Conservation (phyloP, 2,113 vertebrate genomes). For the Syngnathus typhle region DNA sequence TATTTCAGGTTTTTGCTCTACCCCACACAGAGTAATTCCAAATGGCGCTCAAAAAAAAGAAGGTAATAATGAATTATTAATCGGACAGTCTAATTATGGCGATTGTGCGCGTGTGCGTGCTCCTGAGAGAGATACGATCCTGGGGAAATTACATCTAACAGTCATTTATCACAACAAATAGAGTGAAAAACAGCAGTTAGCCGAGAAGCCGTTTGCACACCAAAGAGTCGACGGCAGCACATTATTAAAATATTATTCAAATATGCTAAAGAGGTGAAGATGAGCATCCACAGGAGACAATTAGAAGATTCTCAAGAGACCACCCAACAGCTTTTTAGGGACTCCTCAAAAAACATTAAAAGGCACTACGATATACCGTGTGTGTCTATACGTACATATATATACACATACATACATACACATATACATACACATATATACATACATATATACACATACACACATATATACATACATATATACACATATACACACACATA, state of each 20-base stretch:
- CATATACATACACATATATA: no score
- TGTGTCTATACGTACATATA: neutral
- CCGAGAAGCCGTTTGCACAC: conserved; percentile 24
- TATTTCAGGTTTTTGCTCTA: conserved; percentile 3
- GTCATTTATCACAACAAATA: conserved; percentile 71
- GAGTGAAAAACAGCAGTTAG: conserved; percentile 57
- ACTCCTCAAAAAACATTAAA: conserved; percentile 38
- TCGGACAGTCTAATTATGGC: conserved; percentile 63
- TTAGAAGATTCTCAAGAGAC: conserved; percentile 45
- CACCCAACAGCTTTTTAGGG: conserved; percentile 18
- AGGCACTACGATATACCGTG: neutral
- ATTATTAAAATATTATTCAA: conserved; percentile 54
- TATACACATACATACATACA: no score
- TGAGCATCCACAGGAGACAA: conserved; percentile 35
- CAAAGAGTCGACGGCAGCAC: conserved; percentile 28
- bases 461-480: neutral
- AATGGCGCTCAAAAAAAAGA: conserved; percentile 28
- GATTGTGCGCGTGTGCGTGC: conserved; percentile 18
- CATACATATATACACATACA: no score
- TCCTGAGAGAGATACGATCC: conserved; percentile 67
- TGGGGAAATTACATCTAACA: conserved; percentile 65
- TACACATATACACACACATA: no score
- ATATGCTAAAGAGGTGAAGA: conserved; percentile 57
- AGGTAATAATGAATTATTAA: conserved; percentile 64
- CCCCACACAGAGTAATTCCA: conserved; percentile 21